Evolutionary conservation across 2,888 invertebrate species (phyloP).

Genomic region (Melanostoma scalare): DNA sequence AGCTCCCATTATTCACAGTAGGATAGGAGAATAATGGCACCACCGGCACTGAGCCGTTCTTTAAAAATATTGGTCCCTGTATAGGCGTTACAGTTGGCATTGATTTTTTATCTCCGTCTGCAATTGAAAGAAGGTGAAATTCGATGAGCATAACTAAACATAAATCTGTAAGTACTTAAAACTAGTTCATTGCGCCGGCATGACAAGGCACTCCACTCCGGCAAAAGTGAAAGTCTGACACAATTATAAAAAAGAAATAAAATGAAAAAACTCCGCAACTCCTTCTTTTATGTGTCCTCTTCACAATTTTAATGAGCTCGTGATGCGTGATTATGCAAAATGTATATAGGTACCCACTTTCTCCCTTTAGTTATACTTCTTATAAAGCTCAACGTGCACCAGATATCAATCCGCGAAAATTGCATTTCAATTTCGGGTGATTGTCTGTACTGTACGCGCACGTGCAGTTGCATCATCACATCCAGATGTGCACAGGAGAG

Average conservation of each 20-base stretch:
- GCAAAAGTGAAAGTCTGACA: conserved; percentile 57
- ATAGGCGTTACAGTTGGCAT: conserved; percentile 90
- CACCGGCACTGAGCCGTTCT: conserved; percentile 93
- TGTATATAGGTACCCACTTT: conserved; percentile 43
- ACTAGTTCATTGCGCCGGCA: conserved; percentile 29
- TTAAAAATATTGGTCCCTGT: conserved; percentile 93
- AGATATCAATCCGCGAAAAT: conserved; percentile 50
- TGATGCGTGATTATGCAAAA: conserved; percentile 55
- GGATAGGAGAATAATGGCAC: conserved; percentile 93
- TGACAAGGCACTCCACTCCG: neutral
- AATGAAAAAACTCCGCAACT: neutral
- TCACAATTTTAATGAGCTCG: conserved; percentile 40
- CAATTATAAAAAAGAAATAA: conserved; percentile 2
- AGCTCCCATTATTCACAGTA: conserved; percentile 92
- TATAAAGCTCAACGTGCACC: conserved; percentile 46
- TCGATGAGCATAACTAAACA: neutral
- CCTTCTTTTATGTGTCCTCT: conserved; percentile 27
- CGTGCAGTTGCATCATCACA: conserved; percentile 50
- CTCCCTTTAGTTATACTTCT: conserved; percentile 30
- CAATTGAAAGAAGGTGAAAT: conserved; percentile 33
- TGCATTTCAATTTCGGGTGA: conserved; percentile 27
- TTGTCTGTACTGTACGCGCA: conserved; percentile 52
- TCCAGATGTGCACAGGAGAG: conserved; percentile 5
- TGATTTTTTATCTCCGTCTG: conserved; percentile 82
- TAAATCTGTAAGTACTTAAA: conserved; percentile 12